A percentile compares a stretch with the other conserved stretches of the same genome.
Conservation (phyloP, 2,888 invertebrate genomes). For the Melinopterus prodromus region DNA sequence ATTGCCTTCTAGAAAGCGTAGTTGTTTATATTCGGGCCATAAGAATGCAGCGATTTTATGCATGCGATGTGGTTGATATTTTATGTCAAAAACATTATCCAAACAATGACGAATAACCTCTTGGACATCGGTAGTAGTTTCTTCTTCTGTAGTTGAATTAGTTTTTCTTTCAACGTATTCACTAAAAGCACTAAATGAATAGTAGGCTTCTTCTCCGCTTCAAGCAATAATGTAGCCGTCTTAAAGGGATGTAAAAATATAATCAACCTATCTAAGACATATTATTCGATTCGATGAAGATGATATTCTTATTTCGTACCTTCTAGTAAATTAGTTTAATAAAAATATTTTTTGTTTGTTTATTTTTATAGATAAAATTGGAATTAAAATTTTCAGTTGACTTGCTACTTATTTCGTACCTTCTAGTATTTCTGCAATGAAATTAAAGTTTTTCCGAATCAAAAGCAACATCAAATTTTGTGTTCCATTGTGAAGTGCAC, state of each 20-base stretch:
- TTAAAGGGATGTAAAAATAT: slow-evolving; percentile 25
- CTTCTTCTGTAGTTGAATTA: slow-evolving; percentile 6
- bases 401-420: no score
- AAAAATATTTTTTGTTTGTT: no score
- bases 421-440: slow-evolving; percentile 17
- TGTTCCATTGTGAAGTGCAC: slow-evolving; percentile 16
- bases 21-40: slow-evolving; percentile 12
- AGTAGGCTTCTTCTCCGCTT: slow-evolving; percentile 10
- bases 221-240: slow-evolving; percentile 16
- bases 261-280: slow-evolving; percentile 19
- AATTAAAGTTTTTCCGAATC: slow-evolving; percentile 17
- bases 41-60: slow-evolving; percentile 19
- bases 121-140: slow-evolving; percentile 13
- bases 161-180: slow-evolving; percentile 10
- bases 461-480: slow-evolving; percentile 10
- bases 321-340: no score
- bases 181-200: slow-evolving; percentile 16
- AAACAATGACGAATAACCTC: slow-evolving; percentile 19
- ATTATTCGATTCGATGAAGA: slow-evolving; percentile 20
- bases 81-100: slow-evolving; percentile 20
- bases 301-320: slow-evolving; percentile 13
- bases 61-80: slow-evolving; percentile 18
- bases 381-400: no score
- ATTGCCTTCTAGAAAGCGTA: slow-evolving; percentile 20
- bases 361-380: no score